Conservation (phyloP, 2,888 invertebrate genomes). For the Aleiodes testaceus region DNA sequence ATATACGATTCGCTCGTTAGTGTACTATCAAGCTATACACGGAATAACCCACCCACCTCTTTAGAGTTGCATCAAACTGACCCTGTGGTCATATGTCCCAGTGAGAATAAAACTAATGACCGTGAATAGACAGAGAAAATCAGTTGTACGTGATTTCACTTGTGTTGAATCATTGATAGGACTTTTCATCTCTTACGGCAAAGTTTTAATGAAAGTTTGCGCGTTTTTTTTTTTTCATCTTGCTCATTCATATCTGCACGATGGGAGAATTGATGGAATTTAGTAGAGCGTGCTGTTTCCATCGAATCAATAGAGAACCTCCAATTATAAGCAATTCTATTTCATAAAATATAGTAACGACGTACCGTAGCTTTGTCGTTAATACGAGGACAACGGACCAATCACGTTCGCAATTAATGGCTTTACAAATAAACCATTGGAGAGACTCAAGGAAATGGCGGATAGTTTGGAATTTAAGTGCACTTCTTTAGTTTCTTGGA, state of each 20-base stretch:
- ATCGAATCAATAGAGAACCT: slow-evolving; percentile 13
- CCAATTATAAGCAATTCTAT: slow-evolving; percentile 39
- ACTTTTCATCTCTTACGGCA: slow-evolving; percentile 15
- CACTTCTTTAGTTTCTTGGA: too few relatives aligned
- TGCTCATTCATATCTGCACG: too few relatives aligned
- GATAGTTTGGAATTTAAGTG: slow-evolving; percentile 18
- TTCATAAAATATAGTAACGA: slow-evolving; percentile 2
- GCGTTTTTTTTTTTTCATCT: not conserved
- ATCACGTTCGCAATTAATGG: slow-evolving; percentile 64
- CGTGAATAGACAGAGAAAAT: slow-evolving; percentile 47
- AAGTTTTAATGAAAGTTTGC: not conserved
- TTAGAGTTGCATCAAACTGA: slow-evolving; percentile 1
- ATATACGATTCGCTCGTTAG: slow-evolving; percentile 51
- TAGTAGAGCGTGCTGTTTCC: not conserved
- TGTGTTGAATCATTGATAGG: slow-evolving; percentile 17
- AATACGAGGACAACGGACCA: slow-evolving; percentile 54
- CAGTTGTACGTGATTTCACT: slow-evolving; percentile 35
- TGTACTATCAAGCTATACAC: slow-evolving; percentile 33
- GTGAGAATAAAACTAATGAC: slow-evolving; percentile 57
- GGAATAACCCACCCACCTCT: slow-evolving; percentile 23
- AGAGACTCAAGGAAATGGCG: slow-evolving; percentile 46
- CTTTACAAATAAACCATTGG: slow-evolving; percentile 50
- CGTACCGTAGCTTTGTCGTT: slow-evolving; percentile 21
- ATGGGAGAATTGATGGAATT: not conserved
- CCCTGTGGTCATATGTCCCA: slow-evolving; percentile 27